phyloP scores from a whole-genome alignment of 2,888 invertebrate species.

The Aspidapion aeneum region DNA sequence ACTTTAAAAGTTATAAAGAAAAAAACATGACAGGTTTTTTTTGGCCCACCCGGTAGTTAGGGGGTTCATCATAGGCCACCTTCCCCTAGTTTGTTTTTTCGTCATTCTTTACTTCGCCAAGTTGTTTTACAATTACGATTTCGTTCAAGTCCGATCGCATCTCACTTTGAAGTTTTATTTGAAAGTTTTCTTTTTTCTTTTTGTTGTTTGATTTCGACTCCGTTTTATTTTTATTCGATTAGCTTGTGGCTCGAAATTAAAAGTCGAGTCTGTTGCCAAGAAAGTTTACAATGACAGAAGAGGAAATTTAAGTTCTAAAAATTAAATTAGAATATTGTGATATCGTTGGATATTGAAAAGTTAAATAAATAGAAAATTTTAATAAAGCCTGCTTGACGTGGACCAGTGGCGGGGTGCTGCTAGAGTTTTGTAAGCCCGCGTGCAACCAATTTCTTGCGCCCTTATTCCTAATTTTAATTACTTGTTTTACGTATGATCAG shows the following conservation, averaged over 20 bases:
- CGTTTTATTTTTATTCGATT: not conserved
- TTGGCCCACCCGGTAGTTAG: too few species aligned
- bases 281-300: not conserved
- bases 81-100: too few species aligned
- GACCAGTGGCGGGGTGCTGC: not conserved
- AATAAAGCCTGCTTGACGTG: not conserved
- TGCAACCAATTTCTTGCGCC: not conserved
- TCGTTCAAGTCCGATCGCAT: not conserved
- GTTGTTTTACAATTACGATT: not conserved
- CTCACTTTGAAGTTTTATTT: not conserved
- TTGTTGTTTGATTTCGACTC: not conserved
- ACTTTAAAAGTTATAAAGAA: too few species aligned
- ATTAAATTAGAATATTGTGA: not conserved
- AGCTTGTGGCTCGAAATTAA: not conserved
- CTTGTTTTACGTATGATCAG: too few species aligned
- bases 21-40: too few species aligned
- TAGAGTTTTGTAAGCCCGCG: not conserved
- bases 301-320: not conserved
- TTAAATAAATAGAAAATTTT: not conserved
- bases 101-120: too few species aligned
- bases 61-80: too few species aligned
- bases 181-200: not conserved
- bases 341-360: not conserved
- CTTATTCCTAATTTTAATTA: not conserved
- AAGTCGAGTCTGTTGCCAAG: not conserved